Evolutionary conservation across 2,113 vertebrate genomes (phyloP).

Genomic region (Oxygymnocypris stewartii): DNA sequence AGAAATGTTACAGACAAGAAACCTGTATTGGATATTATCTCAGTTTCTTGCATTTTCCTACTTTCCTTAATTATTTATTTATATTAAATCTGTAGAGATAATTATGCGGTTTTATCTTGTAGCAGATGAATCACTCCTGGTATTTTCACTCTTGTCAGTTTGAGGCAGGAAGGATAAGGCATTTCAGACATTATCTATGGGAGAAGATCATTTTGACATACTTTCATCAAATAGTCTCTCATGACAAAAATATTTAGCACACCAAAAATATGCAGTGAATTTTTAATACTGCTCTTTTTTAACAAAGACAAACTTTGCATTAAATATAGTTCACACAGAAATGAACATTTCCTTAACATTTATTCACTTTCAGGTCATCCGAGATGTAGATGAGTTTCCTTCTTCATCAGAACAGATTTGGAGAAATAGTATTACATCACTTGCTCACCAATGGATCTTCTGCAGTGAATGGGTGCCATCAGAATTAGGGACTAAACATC

Average conservation of each 20-base stretch:
- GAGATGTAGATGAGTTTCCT: not conserved
- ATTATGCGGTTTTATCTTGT: not conserved
- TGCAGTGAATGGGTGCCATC: not conserved
- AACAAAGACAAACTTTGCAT: not conserved
- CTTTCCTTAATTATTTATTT: conserved; percentile 9
- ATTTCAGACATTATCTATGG: not conserved
- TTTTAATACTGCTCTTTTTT: not conserved
- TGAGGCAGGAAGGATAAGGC: not conserved
- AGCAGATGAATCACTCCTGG: conserved; percentile 21
- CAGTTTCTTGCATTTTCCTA: not conserved
- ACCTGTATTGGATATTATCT: not conserved
- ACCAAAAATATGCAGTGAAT: not conserved
- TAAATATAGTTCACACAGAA: not conserved
- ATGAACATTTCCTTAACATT: not conserved
- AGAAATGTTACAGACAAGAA: not conserved
- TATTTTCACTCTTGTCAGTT: conserved; percentile 32
- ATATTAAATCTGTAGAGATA: not conserved
- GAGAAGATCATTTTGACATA: not conserved
- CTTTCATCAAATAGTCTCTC: not conserved
- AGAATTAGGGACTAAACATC: not conserved
- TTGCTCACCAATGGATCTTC: not conserved
- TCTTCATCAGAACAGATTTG: not conserved
- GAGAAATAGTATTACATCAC: not conserved
- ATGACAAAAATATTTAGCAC: not conserved
- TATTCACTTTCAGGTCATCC: not conserved